phyloP scores from a whole-genome alignment of 2,888 invertebrate genomes.

The Eueremaeus valkanovi region DNA sequence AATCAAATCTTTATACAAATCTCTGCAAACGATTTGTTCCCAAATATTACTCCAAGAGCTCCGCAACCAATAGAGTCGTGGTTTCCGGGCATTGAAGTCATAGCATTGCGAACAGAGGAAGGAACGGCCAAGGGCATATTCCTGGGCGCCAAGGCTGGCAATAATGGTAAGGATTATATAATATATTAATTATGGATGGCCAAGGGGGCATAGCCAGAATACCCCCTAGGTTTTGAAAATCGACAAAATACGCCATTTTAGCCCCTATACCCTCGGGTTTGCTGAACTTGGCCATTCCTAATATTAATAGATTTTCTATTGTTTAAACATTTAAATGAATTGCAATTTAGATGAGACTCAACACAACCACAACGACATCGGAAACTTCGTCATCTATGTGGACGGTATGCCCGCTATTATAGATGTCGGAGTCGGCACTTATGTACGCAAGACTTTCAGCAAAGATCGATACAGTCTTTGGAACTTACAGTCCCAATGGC shows the following conservation, averaged over 20 bases:
- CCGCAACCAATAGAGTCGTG: conserved; percentile 8
- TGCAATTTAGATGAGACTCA: conserved; percentile 15
- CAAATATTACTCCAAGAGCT: neutral
- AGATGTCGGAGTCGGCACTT: conserved; percentile 29
- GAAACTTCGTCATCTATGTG: conserved; percentile 21
- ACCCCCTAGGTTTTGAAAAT: no score
- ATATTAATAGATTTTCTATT: neutral
- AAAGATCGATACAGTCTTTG: neutral
- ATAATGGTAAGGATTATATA: conserved; percentile 33
- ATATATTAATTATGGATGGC: no score
- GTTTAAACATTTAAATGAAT: neutral
- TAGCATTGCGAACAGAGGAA: neutral
- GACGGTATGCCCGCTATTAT: conserved; percentile 31
- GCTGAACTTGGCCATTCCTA: no score
- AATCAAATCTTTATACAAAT: neutral
- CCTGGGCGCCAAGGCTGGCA: conserved; percentile 34
- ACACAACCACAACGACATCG: conserved; percentile 31
- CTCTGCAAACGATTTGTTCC: neutral
- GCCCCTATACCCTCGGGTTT: no score
- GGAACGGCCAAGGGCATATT: conserved; percentile 4
- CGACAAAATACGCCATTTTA: no score
- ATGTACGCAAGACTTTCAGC: conserved; percentile 3
- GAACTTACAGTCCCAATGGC: conserved; percentile 11
- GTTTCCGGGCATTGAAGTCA: conserved; percentile 29
- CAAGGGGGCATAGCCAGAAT: no score